Evolutionary conservation across 2,888 invertebrate species (phyloP).

Genomic region (Acrocera orbiculus): DNA sequence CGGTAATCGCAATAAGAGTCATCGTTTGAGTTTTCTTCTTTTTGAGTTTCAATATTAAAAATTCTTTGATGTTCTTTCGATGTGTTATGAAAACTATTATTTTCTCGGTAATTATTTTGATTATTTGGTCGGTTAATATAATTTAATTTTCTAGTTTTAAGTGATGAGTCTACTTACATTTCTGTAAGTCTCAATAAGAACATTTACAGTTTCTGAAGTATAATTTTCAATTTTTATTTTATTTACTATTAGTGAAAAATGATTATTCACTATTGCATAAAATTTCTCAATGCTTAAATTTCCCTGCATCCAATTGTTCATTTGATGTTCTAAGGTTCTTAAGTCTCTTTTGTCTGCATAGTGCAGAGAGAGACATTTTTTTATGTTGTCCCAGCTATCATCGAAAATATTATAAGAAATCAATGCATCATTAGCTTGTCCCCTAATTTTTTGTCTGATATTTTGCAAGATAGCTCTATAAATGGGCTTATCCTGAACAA

Average conservation of each 20-base stretch:
- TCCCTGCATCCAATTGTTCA: too few species aligned
- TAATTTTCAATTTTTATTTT: slow-evolving; percentile 3
- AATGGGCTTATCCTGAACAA: too few species aligned
- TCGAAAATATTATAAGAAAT: too few species aligned
- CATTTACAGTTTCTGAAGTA: slow-evolving; percentile 3
- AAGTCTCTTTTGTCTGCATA: too few species aligned
- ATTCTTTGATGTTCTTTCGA: background rate
- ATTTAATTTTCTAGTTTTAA: background rate
- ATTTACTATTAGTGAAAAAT: slow-evolving; percentile 6
- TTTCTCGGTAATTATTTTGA: background rate
- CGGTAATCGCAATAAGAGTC: background rate
- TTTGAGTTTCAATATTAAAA: background rate
- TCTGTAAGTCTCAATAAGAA: slow-evolving; percentile 4
- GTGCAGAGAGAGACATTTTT: too few species aligned
- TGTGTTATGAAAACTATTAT: background rate
- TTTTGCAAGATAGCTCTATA: too few species aligned
- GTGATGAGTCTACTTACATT: slow-evolving; percentile 4
- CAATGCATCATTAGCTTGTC: too few species aligned
- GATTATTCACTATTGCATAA: too few species aligned
- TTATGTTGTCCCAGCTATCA: too few species aligned
- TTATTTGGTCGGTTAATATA: slow-evolving; percentile 1
- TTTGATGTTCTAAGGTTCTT: too few species aligned
- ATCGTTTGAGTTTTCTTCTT: background rate
- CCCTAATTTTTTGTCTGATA: too few species aligned
- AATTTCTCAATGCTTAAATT: too few species aligned